Conservation (phyloP, 2,888 invertebrate species). For the Pseudeuparius sepicola region DNA sequence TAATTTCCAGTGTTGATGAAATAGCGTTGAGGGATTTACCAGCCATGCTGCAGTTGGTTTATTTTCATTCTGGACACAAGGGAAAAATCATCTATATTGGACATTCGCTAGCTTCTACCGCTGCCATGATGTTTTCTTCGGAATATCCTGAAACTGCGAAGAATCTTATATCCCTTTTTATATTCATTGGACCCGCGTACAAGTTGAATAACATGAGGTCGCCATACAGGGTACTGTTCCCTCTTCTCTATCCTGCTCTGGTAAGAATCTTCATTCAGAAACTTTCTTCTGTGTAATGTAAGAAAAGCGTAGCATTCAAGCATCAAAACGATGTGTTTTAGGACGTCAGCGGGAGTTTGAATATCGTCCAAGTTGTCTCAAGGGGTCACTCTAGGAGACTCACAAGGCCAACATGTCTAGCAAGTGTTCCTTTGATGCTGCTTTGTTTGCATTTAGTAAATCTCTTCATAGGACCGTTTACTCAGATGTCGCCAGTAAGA, state of each 20-base stretch:
- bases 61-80: slow-evolving; percentile 35
- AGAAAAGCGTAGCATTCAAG: background rate
- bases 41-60: slow-evolving; percentile 45
- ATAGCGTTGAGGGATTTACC: slow-evolving; percentile 49
- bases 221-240: slow-evolving; percentile 54
- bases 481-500: slow-evolving; percentile 34
- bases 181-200: slow-evolving; percentile 47
- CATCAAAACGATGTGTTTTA: slow-evolving; percentile 15
- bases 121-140: slow-evolving; percentile 46
- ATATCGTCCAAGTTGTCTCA: slow-evolving; percentile 29
- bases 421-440: slow-evolving; percentile 31
- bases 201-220: slow-evolving; percentile 46
- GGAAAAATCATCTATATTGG: slow-evolving; percentile 43
- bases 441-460: slow-evolving; percentile 30
- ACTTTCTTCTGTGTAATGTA: background rate
- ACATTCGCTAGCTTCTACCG: slow-evolving; percentile 50
- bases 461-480: slow-evolving; percentile 33
- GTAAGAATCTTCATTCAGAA: slow-evolving; percentile 21
- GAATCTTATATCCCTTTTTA: slow-evolving; percentile 41
- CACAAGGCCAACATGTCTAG: slow-evolving; percentile 30
- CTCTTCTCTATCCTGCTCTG: slow-evolving; percentile 37
- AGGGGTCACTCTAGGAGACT: slow-evolving; percentile 27
- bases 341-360: slow-evolving; percentile 29
- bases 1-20: slow-evolving; percentile 45
- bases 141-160: slow-evolving; percentile 45